phyloP scores from a whole-genome alignment of 2,113 vertebrate genomes.

The Engraulis encrasicolus region DNA sequence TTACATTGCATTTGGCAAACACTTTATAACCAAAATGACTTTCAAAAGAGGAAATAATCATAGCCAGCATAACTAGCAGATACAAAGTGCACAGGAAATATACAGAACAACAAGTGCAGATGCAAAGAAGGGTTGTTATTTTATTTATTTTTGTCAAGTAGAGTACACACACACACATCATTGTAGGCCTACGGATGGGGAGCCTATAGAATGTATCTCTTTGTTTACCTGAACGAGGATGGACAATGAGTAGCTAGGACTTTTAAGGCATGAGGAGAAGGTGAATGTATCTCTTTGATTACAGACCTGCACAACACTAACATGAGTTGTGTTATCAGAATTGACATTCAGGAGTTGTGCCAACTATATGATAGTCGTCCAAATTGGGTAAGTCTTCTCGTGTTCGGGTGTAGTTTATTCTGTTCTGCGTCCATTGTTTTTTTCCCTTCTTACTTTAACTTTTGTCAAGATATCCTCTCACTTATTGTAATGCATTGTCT shows the following conservation, averaged over 20 bases:
- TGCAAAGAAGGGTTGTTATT: too few relatives aligned
- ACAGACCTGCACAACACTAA: not conserved
- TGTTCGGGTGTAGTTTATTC: not conserved
- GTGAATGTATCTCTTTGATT: not conserved
- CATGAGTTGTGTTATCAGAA: not conserved
- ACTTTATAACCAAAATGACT: too few relatives aligned
- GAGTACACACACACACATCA: too few relatives aligned
- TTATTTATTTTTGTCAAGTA: too few relatives aligned
- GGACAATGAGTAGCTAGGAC: too few relatives aligned
- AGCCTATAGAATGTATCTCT: not conserved
- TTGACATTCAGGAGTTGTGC: not conserved
- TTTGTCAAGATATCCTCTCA: not conserved
- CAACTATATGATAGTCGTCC: not conserved
- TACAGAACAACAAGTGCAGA: too few relatives aligned
- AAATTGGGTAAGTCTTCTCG: constrained; percentile 19
- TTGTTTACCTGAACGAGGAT: too few relatives aligned
- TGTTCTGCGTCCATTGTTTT: not conserved
- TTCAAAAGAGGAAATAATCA: too few relatives aligned
- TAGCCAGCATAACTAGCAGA: too few relatives aligned
- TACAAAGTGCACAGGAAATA: too few relatives aligned
- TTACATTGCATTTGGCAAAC: too few relatives aligned
- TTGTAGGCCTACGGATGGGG: too few relatives aligned
- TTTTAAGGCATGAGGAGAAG: not conserved
- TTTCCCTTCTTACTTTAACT: not conserved
- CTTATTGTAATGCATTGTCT: not conserved